Evolutionary conservation across 2,113 vertebrate species (phyloP), one percentile per base, ranked within the genome.

Genomic region (Thymallus thymallus): DNA sequence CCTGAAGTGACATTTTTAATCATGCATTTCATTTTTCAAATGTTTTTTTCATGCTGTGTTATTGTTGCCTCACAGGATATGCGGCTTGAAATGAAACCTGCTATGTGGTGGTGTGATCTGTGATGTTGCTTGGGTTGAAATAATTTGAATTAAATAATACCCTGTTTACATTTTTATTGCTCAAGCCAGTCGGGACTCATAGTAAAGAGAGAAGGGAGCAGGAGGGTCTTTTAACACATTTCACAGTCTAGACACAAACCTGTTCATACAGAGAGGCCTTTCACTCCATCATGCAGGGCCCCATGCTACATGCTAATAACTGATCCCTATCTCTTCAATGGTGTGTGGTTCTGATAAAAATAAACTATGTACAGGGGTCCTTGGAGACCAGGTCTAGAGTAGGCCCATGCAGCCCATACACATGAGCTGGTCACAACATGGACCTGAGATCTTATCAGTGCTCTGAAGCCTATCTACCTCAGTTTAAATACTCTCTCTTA

Each of bases 301-400:
- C 60, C 22, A 10, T 68, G 78, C 75, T 77, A 79, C 73, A 45
- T 83, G 84, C 80, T 84, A 84, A 80, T 86, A 75, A 63, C 69
- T 85, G 81, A 86, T 89, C 71, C 6, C 71, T 81, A 82, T 88
- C 87, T 86, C 32, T 77, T 60, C 76, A 67, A 80, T 26, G 69
- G 68, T 68, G 78, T 80, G 78, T 85, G 84, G 66, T 74, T 87
- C 86, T 86, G 66, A 85, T 90, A 88, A 80, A 84, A 85, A 84
- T 46, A 35, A 67, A 71, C 71, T 77, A 30, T 74, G 72, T 73
- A 51, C 46, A 29, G 60, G 9, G 4, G 65, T 77, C 73, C 71
- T 78, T 35, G 24, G 0, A 30, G 45, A 56, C 71, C 78, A 29
- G 81, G 51, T 76, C 75, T 41, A 41, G 9, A 41, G 35, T 41